phyloP scores from a whole-genome alignment of 37 sponge, comb jelly and placozoan genomes.

The Hormiphora californensis region DNA sequence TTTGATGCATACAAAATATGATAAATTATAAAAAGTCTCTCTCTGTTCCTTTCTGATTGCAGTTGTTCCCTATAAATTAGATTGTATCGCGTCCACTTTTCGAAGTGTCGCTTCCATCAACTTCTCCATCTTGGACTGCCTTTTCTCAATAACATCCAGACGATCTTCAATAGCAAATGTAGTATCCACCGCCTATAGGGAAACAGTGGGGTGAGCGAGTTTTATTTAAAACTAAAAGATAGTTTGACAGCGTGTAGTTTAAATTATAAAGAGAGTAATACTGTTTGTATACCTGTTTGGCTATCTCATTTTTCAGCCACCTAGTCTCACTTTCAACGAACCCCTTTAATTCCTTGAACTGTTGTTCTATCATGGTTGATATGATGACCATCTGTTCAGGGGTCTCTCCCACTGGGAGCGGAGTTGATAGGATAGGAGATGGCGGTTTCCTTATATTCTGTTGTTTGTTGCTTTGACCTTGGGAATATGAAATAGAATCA shows the following conservation, averaged over 20 bases:
- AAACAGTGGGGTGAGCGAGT: background rate
- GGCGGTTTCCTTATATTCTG: too few relatives aligned
- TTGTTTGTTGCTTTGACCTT: too few relatives aligned
- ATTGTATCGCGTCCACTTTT: too few relatives aligned
- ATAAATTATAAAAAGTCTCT: too few relatives aligned
- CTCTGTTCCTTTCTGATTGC: too few relatives aligned
- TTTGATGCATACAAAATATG: too few relatives aligned
- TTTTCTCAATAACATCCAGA: background rate
- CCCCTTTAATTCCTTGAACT: background rate
- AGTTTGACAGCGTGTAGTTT: too few relatives aligned
- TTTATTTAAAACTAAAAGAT: background rate
- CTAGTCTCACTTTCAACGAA: background rate
- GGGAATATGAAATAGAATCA: too few relatives aligned
- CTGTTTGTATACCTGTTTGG: background rate
- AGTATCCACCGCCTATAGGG: background rate
- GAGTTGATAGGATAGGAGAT: too few relatives aligned
- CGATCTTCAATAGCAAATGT: slow-evolving; percentile 36
- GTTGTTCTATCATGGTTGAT: background rate
- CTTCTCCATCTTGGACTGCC: background rate
- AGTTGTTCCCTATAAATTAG: too few relatives aligned
- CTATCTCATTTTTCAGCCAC: slow-evolving; percentile 41
- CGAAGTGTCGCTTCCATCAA: too few relatives aligned
- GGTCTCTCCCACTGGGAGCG: too few relatives aligned
- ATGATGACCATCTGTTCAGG: slow-evolving; percentile 39
- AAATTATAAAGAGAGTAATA: background rate